Conservation (phyloP, 2,113 vertebrate genomes). For the Oncorhynchus keta region DNA sequence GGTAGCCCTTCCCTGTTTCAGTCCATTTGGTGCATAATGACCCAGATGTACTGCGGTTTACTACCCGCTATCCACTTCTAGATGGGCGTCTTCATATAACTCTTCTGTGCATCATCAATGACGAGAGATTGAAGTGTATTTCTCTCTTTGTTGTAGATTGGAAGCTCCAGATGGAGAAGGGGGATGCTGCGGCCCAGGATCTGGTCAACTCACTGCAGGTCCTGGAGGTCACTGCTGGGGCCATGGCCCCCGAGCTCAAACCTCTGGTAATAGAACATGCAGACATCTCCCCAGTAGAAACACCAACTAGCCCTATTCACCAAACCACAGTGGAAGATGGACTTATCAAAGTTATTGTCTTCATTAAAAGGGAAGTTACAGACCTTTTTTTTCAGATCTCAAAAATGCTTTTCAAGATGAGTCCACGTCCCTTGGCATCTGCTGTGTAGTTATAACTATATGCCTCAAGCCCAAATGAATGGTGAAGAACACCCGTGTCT, state of each 20-base stretch:
- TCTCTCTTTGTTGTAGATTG: constrained; percentile 75
- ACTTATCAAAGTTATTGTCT: too few relatives aligned
- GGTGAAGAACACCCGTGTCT: too few relatives aligned
- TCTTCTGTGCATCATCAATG: neutral
- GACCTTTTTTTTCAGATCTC: too few relatives aligned
- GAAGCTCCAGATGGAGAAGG: constrained; percentile 84
- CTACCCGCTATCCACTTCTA: neutral
- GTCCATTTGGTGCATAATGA: neutral
- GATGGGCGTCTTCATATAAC: neutral
- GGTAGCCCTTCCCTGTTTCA: too few relatives aligned
- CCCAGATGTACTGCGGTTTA: neutral
- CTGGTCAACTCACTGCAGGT: constrained; percentile 94
- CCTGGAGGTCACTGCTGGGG: constrained; percentile 89
- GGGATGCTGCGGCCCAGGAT: constrained; percentile 90
- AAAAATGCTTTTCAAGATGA: too few relatives aligned
- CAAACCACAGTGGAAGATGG: too few relatives aligned
- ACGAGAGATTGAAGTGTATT: constrained; percentile 7
- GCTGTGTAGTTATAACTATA: too few relatives aligned
- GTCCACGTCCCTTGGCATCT: too few relatives aligned
- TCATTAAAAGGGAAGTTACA: too few relatives aligned
- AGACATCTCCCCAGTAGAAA: too few relatives aligned
- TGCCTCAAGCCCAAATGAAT: too few relatives aligned
- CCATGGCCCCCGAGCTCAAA: constrained; percentile 89
- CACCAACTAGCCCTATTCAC: too few relatives aligned
- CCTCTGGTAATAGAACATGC: constrained; percentile 75